Evolutionary conservation across 1,140 invertebrate species (phyloP), one percentile per base, ranked within the genome.

Genomic region (Drosophila trapezifrons): DNA sequence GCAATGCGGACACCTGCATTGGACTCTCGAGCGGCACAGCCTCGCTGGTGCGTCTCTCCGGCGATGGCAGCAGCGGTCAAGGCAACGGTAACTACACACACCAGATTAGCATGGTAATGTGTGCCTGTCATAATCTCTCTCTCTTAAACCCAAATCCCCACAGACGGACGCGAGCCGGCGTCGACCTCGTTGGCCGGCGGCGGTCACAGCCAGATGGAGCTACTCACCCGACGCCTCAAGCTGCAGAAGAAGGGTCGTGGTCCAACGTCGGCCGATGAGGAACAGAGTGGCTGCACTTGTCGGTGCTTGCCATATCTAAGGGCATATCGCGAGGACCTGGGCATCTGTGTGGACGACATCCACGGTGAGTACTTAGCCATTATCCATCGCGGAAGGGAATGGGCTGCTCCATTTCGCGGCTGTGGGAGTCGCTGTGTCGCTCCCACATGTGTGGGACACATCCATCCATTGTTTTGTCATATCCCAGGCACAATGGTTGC

Each of bases 261-360:
- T 12, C 29, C 35, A 2, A 4, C 59, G 7, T 27, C 13, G 9
- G 40, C 49, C 0, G 42, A 58, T n/a, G 27, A 37, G 22, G 75
- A 71, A 8, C 51, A 37, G 8, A 75, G 71, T 40, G 92, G 92
- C 37, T 95, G 95, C 85, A 93, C 92, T 20, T 96, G 95, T 84
- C 94, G 95, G 66, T 96, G 95, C 79, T 93, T 94, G 74, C 84
- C 92, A 5, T 93, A 93, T 55, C 79, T 94, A 10, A 94, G 94
- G 5, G 93, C 95, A 42, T 96, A 95, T 92, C 93, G 95, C 40
- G 95, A 96, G 87, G 95, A 96, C 90, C 89, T 95, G 51, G 93
- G 93, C 51, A 94, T 95, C 77, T 96, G 95, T 90, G 95, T 96
- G 63, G 94, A 95, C 84, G 94, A 95, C 78, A 94, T 96, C 65